These are phyloP conservation scores for Drosophila baimaii DNA, from an alignment of 1,140 invertebrate species.

Conservation along the genomic window DNA sequence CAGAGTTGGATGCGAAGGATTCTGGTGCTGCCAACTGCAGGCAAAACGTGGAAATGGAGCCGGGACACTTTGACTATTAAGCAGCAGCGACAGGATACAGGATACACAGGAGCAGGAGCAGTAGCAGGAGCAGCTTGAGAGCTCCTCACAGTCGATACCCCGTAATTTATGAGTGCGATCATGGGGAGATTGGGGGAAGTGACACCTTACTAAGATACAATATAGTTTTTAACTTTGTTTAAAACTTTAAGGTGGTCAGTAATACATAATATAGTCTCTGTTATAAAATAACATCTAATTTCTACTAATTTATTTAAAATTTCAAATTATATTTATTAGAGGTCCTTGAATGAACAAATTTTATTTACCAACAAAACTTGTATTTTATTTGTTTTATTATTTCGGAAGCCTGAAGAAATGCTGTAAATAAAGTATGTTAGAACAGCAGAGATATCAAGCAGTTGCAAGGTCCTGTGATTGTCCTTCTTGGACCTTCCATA, in stretches of 20 bases:
- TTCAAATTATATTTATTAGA: no score
- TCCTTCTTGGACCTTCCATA: constrained; percentile 13
- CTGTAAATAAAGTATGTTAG: no score
- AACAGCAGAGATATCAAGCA: neutral
- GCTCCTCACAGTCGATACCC: constrained; percentile 28
- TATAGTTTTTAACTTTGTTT: no score
- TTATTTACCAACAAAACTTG: no score
- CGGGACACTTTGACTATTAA: constrained; percentile 70
- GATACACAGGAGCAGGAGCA: constrained; percentile 20
- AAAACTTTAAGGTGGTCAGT: no score
- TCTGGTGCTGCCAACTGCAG: constrained; percentile 61
- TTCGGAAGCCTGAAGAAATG: no score
- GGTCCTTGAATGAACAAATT: neutral
- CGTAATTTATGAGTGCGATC: neutral
- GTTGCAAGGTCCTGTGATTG: neutral
- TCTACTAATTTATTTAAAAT: no score
- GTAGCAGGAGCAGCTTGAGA: constrained; percentile 28
- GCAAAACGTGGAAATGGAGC: constrained; percentile 42
- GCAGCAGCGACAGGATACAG: constrained; percentile 46
- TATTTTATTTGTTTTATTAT: no score
- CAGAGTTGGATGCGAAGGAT: constrained; percentile 18
- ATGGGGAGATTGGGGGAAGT: neutral
- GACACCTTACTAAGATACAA: neutral
- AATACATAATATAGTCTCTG: no score
- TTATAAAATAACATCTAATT: no score